Percentiles rank a stretch among this genome's conserved stretches.
These are phyloP conservation scores for Chrysemys picta DNA, from an alignment of 2,113 vertebrate genomes.

Conservation along the genomic window DNA sequence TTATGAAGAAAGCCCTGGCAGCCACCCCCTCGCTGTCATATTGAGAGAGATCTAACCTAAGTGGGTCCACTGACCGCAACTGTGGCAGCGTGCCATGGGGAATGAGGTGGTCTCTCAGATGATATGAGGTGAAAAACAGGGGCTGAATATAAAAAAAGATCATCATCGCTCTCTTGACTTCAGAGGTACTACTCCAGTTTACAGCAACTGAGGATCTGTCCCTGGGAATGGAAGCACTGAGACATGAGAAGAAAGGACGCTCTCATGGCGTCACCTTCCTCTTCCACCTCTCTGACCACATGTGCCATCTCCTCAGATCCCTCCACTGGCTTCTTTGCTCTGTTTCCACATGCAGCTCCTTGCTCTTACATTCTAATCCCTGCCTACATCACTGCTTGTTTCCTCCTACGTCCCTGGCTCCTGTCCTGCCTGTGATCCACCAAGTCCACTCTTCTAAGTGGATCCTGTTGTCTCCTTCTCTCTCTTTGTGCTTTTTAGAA, in stretches of 20 bases:
- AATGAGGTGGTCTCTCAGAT: neutral
- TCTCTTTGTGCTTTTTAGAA: neutral
- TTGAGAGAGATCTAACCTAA: no score
- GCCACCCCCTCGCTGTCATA: no score
- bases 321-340: constrained; percentile 37
- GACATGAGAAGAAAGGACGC: neutral
- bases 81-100: neutral
- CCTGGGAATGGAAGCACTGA: neutral
- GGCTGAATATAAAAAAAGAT: neutral
- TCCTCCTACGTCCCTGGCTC: neutral
- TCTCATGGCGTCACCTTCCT: neutral
- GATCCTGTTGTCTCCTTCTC: neutral
- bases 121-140: neutral
- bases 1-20: neutral
- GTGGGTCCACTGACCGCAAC: neutral
- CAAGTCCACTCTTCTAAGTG: neutral
- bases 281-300: neutral
- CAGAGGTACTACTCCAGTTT: neutral
- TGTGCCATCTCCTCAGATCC: neutral
- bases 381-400: constrained; percentile 1
- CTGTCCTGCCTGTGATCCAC: neutral
- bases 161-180: neutral
- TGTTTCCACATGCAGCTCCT: neutral
- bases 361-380: neutral
- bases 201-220: neutral